Conservation (phyloP, 2,797 vertebrate species). For the Malurus leucopterus region DNA sequence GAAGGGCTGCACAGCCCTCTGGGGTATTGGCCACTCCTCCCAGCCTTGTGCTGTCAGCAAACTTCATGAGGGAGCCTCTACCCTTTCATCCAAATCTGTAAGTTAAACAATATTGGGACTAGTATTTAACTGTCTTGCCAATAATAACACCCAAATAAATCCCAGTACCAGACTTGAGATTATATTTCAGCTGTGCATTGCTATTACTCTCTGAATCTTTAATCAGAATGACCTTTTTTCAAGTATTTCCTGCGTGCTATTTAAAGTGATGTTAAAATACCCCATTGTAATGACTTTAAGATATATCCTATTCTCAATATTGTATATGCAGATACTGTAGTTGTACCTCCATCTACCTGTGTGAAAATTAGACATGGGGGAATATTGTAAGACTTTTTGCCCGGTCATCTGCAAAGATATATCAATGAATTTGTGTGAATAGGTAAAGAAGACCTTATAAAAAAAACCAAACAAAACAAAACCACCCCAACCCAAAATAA, state of each 20-base stretch:
- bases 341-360: neutral
- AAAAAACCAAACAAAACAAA: neutral
- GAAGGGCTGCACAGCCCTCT: neutral
- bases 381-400: neutral
- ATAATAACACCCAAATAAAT: neutral
- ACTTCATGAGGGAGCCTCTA: neutral
- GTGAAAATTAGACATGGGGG: neutral
- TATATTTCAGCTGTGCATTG: neutral
- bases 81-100: neutral
- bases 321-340: neutral
- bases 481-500: too few relatives aligned
- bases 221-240: neutral
- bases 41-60: neutral
- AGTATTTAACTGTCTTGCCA: neutral
- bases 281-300: neutral
- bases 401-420: neutral
- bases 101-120: neutral
- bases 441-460: neutral
- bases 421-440: neutral
- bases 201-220: neutral
- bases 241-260: neutral
- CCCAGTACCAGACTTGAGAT: neutral
- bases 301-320: fast-evolving
- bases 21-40: neutral
- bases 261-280: neutral